Evolutionary conservation across 2,113 vertebrate genomes (phyloP).

Genomic region (Isurus oxyrinchus): DNA sequence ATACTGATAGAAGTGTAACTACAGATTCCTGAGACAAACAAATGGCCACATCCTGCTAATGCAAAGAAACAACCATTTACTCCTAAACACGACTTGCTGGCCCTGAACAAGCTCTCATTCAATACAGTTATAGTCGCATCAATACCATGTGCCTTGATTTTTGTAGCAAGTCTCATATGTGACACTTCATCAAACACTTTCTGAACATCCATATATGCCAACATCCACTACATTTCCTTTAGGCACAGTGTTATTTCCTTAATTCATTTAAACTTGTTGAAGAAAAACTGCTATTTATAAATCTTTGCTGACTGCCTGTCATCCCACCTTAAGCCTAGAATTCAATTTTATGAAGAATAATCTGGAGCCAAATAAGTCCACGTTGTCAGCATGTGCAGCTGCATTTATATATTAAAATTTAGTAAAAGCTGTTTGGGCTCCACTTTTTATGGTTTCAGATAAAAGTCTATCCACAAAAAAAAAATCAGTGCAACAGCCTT

Average conservation of each 20-base stretch:
- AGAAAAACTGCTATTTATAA: background rate
- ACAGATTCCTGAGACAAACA: background rate
- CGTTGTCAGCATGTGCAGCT: background rate
- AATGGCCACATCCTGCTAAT: background rate
- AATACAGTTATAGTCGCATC: background rate
- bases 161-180: background rate
- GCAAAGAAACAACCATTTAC: background rate
- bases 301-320: background rate
- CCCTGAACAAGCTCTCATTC: background rate
- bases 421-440: background rate
- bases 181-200: background rate
- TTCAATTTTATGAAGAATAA: background rate
- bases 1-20: background rate
- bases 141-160: background rate
- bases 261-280: background rate
- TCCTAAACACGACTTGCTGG: background rate
- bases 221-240: background rate
- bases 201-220: background rate
- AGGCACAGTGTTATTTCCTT: background rate
- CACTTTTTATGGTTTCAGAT: background rate
- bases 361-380: background rate
- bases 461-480: background rate
- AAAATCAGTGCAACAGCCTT: background rate
- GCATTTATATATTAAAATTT: background rate
- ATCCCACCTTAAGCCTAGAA: background rate